Conservation (phyloP, 2,888 invertebrate species). For the Willowsia nigromaculata region DNA sequence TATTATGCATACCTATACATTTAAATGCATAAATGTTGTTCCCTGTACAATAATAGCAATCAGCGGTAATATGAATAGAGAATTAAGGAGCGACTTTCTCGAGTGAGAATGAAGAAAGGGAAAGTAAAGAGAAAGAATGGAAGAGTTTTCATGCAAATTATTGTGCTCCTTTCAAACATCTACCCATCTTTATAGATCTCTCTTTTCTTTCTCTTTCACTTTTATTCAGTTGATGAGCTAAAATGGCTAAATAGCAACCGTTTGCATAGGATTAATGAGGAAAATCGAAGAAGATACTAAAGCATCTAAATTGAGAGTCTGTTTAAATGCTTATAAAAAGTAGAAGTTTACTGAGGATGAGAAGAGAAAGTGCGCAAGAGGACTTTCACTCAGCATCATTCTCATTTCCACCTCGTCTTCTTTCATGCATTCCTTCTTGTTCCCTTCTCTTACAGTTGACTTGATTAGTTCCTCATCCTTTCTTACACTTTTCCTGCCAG, state of each 20-base stretch:
- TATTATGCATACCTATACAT: neutral
- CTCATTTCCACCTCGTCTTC: neutral
- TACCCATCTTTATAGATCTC: neutral
- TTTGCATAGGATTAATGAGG: slow-evolving; percentile 69
- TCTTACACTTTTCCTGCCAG: neutral
- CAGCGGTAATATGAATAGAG: slow-evolving; percentile 43
- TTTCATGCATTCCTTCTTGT: neutral
- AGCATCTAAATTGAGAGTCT: neutral
- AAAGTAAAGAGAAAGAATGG: too few species aligned
- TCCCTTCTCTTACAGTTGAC: neutral
- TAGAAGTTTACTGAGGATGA: neutral
- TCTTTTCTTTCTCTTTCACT: slow-evolving; percentile 26
- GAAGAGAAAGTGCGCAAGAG: neutral
- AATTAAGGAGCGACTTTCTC: slow-evolving; percentile 45
- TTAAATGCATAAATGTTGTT: neutral
- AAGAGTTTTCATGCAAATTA: slow-evolving; percentile 43
- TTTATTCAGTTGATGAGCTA: slow-evolving; percentile 58
- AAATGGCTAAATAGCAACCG: slow-evolving; percentile 62
- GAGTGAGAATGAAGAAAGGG: too few species aligned
- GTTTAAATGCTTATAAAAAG: neutral
- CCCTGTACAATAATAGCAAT: neutral
- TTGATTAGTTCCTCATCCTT: neutral
- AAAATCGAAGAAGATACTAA: neutral
- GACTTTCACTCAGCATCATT: slow-evolving; percentile 3
- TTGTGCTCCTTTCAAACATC: slow-evolving; percentile 38